Evolutionary conservation across 1,140 invertebrate genomes (phyloP).

Genomic region (Neodiprion lecontei): DNA sequence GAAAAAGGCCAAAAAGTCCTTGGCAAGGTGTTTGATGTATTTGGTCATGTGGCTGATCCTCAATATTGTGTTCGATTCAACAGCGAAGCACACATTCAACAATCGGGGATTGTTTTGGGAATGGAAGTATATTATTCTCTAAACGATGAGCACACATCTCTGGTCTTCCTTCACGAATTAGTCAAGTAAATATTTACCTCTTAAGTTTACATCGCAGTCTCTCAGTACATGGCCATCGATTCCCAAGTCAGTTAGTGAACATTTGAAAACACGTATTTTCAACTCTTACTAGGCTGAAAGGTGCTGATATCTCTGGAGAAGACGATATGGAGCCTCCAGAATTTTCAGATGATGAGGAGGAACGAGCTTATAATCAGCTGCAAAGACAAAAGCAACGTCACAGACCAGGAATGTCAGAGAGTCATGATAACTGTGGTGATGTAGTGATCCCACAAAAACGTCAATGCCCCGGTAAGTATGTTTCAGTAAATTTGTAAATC

Average conservation of each 20-base stretch:
- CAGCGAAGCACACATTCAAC: conserved; percentile 72
- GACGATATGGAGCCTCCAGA: conserved; percentile 86
- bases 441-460: conserved; percentile 32
- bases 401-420: conserved; percentile 15
- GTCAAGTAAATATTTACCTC: conserved; percentile 65
- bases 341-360: conserved; percentile 90
- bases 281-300: conserved; percentile 69
- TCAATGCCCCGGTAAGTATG: conserved; percentile 27
- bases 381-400: conserved; percentile 39
- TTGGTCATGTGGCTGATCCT: conserved; percentile 81
- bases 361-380: conserved; percentile 61
- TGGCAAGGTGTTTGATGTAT: conserved; percentile 88
- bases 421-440: conserved; percentile 18
- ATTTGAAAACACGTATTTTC: conserved; percentile 16
- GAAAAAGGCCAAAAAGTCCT: conserved; percentile 74
- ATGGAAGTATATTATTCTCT: conserved; percentile 83
- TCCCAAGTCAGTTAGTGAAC: conserved; percentile 1
- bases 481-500: conserved; percentile 12
- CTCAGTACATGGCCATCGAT: not conserved
- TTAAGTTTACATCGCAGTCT: conserved; percentile 14
- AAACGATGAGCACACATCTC: conserved; percentile 73
- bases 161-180: conserved; percentile 76
- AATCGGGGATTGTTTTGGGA: conserved; percentile 69
- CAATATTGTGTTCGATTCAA: conserved; percentile 87
- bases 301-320: conserved; percentile 84